These are phyloP conservation scores for Uropetala carovei DNA, from an alignment of 2,888 invertebrate species.

Conservation along the genomic window DNA sequence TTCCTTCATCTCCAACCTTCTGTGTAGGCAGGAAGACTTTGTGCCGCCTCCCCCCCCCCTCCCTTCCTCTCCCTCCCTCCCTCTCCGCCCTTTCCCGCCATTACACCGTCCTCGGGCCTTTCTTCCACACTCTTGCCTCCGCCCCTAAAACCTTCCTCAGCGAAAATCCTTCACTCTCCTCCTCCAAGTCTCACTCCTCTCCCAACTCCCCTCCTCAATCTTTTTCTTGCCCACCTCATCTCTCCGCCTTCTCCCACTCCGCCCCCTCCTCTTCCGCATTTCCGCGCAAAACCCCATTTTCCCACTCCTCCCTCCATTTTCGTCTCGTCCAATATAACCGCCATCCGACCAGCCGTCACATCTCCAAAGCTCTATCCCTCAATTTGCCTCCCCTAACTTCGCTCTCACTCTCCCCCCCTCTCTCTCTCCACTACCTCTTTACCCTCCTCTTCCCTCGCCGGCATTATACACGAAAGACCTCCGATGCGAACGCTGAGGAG, in stretches of 20 bases:
- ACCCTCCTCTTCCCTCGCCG: background rate
- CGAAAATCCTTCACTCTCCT: conserved; percentile 27
- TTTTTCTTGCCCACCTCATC: conserved; percentile 8
- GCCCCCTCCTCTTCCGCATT: background rate
- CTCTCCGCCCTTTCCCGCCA: background rate
- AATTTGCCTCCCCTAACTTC: background rate
- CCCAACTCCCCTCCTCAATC: background rate
- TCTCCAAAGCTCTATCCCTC: background rate
- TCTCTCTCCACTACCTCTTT: background rate
- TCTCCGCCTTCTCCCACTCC: background rate
- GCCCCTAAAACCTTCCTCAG: background rate
- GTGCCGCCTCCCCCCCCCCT: background rate
- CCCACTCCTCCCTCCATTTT: background rate
- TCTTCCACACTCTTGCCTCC: background rate
- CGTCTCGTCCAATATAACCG: conserved; percentile 34
- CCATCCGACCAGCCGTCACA: conserved; percentile 18
- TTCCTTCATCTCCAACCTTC: background rate
- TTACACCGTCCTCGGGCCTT: background rate
- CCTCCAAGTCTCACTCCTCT: background rate
- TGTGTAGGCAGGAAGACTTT: background rate
- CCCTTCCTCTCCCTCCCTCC: background rate
- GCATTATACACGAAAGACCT: conserved; percentile 1
- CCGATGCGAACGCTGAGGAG: background rate
- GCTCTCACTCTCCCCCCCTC: background rate
- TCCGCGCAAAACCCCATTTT: background rate